Base-by-base conservation (phyloP, 1,140 invertebrate species). In the Drosophila nikananu region DNA sequence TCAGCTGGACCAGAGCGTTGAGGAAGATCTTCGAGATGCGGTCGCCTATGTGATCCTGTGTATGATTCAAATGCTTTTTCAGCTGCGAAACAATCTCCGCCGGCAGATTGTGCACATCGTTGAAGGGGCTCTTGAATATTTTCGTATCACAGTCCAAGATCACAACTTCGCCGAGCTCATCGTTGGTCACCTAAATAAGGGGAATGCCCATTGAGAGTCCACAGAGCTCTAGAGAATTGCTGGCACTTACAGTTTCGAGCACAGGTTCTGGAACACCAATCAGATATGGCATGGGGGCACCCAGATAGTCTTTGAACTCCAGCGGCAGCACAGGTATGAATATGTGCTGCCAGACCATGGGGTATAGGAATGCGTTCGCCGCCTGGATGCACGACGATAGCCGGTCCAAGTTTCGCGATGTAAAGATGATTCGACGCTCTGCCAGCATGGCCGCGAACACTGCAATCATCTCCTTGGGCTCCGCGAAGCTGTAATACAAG, bases 341-440 rank as follows among this genome's bases (percentile, higher is more conserved):
- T 87, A 99, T 98, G 90, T 99, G 98, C 93, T 99, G 98, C 98
- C 98, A 99, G 78, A 97, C 96, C 98, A 99, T 99, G 6, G 98
- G 98, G 94, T 99, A 99, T 32, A 99, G 95, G 35, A 99, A 95
- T 65, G 97, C 95, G 92, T 98, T 98, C 9, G 97, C 97, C 7
- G 98, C 98, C 93, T 99, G 98, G 19, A 99, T 97, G 91, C 98
- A 98, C 2, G 98, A 97, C 73, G 97, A 98, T 46, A 99, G 94
- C 65, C 97, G 95, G 80, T 96, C 97, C 62, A 98, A 94, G 92
- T 96, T 96, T 72, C 96, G 96, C 0, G 98, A 99, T 7, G 96
- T 97, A 75, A 99, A 96, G 60, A 99, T 96, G 68, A 99, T 97
- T 41, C 98, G 94, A 61, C 98, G 94, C 93, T 99, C 98, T 86